Evolutionary conservation across 2,113 vertebrate species (phyloP).

Genomic region (Donacobius atricapilla): DNA sequence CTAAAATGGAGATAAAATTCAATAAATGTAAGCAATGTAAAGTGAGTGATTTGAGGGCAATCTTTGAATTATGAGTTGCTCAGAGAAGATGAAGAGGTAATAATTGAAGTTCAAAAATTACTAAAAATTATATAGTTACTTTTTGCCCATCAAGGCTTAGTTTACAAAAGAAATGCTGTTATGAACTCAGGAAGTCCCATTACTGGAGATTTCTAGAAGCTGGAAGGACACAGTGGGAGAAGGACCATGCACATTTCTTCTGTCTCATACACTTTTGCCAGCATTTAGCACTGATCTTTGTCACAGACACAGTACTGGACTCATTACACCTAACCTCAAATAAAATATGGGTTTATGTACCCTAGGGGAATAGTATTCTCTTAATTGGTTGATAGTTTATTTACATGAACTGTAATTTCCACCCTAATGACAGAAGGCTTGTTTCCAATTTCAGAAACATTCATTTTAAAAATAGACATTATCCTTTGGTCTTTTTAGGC

Average conservation of each 20-base stretch:
- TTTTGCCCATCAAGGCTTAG: not conserved
- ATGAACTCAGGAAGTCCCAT: not conserved
- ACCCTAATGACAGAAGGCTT: not conserved
- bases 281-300: not conserved
- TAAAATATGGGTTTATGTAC: not conserved
- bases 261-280: not conserved
- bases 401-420: not conserved
- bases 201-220: not conserved
- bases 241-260: not conserved
- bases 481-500: not conserved
- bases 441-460: not conserved
- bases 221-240: not conserved
- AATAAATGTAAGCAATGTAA: not conserved
- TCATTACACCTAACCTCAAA: not conserved
- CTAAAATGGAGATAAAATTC: not conserved
- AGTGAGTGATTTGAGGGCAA: not conserved
- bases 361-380: not conserved
- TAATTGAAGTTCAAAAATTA: not conserved
- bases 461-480: not conserved
- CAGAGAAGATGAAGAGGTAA: not conserved
- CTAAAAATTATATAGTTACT: not conserved
- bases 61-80: not conserved
- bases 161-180: not conserved
- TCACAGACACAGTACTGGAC: not conserved
- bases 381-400: not conserved